Evolutionary conservation across 2,888 invertebrate species (phyloP), one percentile per base, ranked within the genome.

Genomic region (Psylliodes chrysocephalus): DNA sequence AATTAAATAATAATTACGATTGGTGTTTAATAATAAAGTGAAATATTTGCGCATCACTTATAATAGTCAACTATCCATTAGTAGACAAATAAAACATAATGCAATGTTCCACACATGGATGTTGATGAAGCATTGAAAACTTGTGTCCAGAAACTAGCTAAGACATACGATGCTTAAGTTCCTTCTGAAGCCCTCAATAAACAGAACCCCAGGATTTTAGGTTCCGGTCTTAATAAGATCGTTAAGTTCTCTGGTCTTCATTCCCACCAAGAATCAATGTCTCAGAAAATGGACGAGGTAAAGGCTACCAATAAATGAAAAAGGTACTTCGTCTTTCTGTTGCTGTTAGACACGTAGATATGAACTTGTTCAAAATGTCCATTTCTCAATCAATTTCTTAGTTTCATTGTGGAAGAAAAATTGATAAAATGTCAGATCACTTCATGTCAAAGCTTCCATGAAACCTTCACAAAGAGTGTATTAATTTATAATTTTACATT

Each of bases 211-310:
- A 93, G 97, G 90, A 87, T 98, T 62, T 85, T 98, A 82, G 99
- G 99, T 79, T 99, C 99, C 59, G 99, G 99, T 84, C 87, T 99
- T 69, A 99, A 99, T 89, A 99, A 99, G 85, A 99, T 98, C 65
- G 99, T 99, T 82, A 99, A 99, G 88, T 99, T 99, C 87, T 99
- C 99, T 85, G 95, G 97, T 84, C 92, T 98, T 61, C 88, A 99
- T 66, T 94, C 97, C 63, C 99, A 99, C 82, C 93, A 93, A 81
- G 99, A 99, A 84, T 94, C 95, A 14, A 96, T 99, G 94, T 89
- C 90, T 59, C 90, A 88, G 77, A 99, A 99, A 84, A 94, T 97
- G 72, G 98, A 99, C 84, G 99, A 99, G 85, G 95, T 97, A 68
- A 97, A 97, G 80, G 96, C 96, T 7, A 99, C 99, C 75, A 38